These are phyloP conservation scores for Bombus difficillimus DNA, from an alignment of 1,140 invertebrate genomes.

Conservation along the genomic window DNA sequence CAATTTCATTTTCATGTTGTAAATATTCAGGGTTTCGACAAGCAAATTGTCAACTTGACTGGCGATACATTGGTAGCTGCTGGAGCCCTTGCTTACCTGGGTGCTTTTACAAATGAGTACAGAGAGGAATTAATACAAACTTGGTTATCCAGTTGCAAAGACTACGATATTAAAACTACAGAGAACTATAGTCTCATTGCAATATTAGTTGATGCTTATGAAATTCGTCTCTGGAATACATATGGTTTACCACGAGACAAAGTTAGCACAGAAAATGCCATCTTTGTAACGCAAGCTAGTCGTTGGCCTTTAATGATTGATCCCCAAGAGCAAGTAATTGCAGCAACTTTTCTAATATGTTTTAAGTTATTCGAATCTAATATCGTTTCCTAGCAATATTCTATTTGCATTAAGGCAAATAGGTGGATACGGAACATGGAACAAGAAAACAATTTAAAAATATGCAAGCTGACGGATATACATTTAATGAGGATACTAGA, in stretches of 20 bases:
- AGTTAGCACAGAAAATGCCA: slow-evolving; percentile 94
- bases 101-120: slow-evolving; percentile 91
- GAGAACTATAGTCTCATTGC: slow-evolving; percentile 86
- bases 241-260: slow-evolving; percentile 91
- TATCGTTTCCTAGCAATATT: not conserved
- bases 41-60: slow-evolving; percentile 86
- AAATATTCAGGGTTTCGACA: slow-evolving; percentile 77
- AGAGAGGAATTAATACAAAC: slow-evolving; percentile 86
- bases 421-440: slow-evolving; percentile 94
- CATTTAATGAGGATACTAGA: slow-evolving; percentile 91
- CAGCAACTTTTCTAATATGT: too few relatives aligned
- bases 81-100: slow-evolving; percentile 93
- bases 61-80: slow-evolving; percentile 93
- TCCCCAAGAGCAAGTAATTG: slow-evolving; percentile 91
- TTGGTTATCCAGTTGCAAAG: slow-evolving; percentile 87
- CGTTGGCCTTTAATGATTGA: slow-evolving; percentile 95
- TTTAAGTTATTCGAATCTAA: not conserved
- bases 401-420: slow-evolving; percentile 86
- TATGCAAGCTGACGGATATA: slow-evolving; percentile 90
- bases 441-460: slow-evolving; percentile 87
- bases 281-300: slow-evolving; percentile 90
- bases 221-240: slow-evolving; percentile 92
- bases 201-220: slow-evolving; percentile 92
- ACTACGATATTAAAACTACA: slow-evolving; percentile 88
- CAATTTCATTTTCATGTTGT: not conserved